Percentiles rank a stretch among this genome's conserved stretches.
Conservation (phyloP, 2,797 vertebrate genomes). For the Malurus splendens region DNA sequence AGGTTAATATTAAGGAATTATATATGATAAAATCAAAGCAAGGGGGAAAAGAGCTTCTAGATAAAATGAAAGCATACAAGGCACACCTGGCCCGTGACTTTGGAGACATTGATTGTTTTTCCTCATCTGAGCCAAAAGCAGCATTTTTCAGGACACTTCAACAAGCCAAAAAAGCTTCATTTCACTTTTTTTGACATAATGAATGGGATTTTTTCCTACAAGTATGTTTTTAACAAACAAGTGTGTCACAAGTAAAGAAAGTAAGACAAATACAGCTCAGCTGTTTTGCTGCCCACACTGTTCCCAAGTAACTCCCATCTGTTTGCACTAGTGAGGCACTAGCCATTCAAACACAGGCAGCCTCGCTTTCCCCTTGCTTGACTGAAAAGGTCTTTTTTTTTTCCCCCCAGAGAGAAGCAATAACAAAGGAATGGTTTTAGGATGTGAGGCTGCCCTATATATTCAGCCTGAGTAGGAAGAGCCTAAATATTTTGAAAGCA, state of each 20-base stretch:
- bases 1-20: not conserved
- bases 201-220: not conserved
- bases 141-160: not conserved
- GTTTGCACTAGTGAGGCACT: not conserved
- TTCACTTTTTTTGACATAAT: not conserved
- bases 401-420: not conserved
- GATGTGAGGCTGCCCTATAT: not conserved
- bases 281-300: not conserved
- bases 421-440: not conserved
- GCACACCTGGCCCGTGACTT: not conserved
- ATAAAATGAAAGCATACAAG: not conserved
- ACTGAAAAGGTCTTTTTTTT: not conserved
- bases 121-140: not conserved
- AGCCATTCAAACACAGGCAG: not conserved
- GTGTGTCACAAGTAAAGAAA: not conserved
- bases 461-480: not conserved
- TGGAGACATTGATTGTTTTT: not conserved
- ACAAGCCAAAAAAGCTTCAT: fast-evolving
- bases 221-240: not conserved
- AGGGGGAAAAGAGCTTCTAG: not conserved
- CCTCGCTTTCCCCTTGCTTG: not conserved
- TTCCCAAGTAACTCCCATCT: not conserved
- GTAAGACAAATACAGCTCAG: not conserved
- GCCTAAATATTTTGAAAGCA: not conserved
- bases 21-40: not conserved